Evolutionary conservation across 2,888 invertebrate species (phyloP), one percentile per base, ranked within the genome.

Genomic region (Diaphora mendica): DNA sequence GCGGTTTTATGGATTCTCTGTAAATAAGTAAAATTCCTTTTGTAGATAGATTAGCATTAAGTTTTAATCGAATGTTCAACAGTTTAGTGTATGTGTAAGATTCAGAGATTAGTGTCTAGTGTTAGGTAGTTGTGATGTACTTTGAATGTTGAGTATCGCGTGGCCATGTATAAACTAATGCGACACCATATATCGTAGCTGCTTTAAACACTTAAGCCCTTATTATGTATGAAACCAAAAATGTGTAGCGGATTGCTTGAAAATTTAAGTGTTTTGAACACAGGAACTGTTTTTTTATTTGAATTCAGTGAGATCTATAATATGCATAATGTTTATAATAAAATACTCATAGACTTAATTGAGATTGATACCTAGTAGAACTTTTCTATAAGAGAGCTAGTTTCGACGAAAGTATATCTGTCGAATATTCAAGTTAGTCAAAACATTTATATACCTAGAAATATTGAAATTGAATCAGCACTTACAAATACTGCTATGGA

Each of bases 231-330:
- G 91, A 94, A 95, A 92, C 95, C 95, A 95, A 95, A 95, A 95
- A 95, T 92, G 92, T 92, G 88, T 94, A 95, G 95, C 95, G 92
- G 86, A 91, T 93, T 92, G 95, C 95, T 95, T 95, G 95, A 94
- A 95, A 95, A 95, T 95, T 94, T 91, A 90, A 87, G 95, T 95
- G 95, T 95, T 95, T 92, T 93, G 92, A 95, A 95, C 95, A 95
- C 95, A 85, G 84, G 85, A 83, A 85, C 86, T 88, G 90, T 74
- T 39, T 9, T 9, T 75, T 75, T 86, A 23, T 88, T 89, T 85
- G 87, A 90, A 91, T 89, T 90, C 93, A 92, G 93, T 94, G 93
- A 91, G 90, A 92, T 90, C 77, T 77, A 66, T 70, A 86, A 85
- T 88, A 89, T 90, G 89, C 91, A 90, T 93, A 92, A 92, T 93